Evolutionary conservation across 2,113 vertebrate species (phyloP).

Genomic region (Percopsis transmontana): DNA sequence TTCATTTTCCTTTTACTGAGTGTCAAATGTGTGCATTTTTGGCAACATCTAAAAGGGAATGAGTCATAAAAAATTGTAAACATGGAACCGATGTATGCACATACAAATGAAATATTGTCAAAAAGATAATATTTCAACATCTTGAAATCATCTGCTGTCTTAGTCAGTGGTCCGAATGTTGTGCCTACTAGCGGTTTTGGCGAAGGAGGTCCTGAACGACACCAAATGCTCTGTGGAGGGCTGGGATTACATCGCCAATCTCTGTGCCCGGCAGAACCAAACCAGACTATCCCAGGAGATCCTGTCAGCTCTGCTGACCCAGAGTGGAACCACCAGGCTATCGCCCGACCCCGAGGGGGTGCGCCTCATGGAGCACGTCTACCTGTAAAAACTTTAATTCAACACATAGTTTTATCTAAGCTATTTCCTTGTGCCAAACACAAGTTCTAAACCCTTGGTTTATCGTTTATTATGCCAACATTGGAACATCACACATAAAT

Average conservation of each 20-base stretch:
- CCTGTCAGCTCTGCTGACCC: constrained; percentile 31
- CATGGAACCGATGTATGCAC: neutral
- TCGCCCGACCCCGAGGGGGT: constrained; percentile 43
- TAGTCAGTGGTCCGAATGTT: neutral
- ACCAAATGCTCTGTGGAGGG: constrained; percentile 18
- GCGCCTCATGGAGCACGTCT: constrained; percentile 48
- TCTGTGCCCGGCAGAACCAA: constrained; percentile 31
- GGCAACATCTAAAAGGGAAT: too few species aligned
- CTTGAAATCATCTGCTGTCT: neutral
- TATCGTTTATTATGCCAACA: too few species aligned
- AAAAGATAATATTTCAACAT: neutral
- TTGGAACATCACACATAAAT: too few species aligned
- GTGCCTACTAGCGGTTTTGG: constrained; percentile 31
- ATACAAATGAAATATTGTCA: neutral
- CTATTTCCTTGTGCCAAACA: too few species aligned
- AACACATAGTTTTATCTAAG: too few species aligned
- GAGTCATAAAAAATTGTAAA: too few species aligned
- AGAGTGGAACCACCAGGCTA: constrained; percentile 34
- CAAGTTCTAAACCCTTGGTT: too few species aligned
- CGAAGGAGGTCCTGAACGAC: constrained; percentile 46
- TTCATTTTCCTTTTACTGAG: too few species aligned
- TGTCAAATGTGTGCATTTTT: too few species aligned
- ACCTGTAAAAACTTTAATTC: constrained; percentile 35
- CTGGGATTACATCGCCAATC: constrained; percentile 30
- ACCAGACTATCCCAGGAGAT: constrained; percentile 33